Evolutionary conservation across 2,888 invertebrate genomes (phyloP).

Genomic region (Nymphalis c-album): DNA sequence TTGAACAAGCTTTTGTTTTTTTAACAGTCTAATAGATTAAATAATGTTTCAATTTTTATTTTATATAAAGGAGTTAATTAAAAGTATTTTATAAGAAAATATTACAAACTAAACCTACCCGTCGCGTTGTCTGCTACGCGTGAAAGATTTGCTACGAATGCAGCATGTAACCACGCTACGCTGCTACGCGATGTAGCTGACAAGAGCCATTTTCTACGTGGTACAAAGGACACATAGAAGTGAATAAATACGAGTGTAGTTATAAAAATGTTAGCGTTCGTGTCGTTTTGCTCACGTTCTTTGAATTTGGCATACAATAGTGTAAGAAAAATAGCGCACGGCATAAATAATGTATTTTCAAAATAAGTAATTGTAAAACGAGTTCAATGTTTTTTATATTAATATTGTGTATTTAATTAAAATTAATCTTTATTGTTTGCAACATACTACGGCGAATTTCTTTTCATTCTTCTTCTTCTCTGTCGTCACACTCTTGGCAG

Average conservation of each 20-base stretch:
- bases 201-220: constrained; percentile 32
- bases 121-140: constrained; percentile 21
- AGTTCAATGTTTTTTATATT: too few relatives aligned
- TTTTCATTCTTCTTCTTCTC: too few relatives aligned
- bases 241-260: constrained; percentile 12
- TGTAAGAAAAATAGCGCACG: too few relatives aligned
- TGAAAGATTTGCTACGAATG: constrained; percentile 28
- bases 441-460: too few relatives aligned
- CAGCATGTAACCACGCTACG: constrained; percentile 35
- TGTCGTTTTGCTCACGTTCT: background rate
- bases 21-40: constrained; percentile 1
- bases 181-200: constrained; percentile 32
- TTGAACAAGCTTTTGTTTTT: constrained; percentile 17
- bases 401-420: too few relatives aligned
- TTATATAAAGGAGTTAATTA: background rate
- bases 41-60: background rate
- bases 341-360: too few relatives aligned
- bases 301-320: constrained; percentile 3
- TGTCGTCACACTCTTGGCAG: too few relatives aligned
- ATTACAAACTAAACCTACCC: background rate
- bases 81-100: too few relatives aligned
- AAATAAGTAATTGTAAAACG: too few relatives aligned
- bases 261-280: constrained; percentile 9
- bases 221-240: constrained; percentile 9
- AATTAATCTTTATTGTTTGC: too few relatives aligned